These are phyloP conservation scores for Drosophila neoperkinsi DNA, from an alignment of 2,888 invertebrate species.

Conservation along the genomic window DNA sequence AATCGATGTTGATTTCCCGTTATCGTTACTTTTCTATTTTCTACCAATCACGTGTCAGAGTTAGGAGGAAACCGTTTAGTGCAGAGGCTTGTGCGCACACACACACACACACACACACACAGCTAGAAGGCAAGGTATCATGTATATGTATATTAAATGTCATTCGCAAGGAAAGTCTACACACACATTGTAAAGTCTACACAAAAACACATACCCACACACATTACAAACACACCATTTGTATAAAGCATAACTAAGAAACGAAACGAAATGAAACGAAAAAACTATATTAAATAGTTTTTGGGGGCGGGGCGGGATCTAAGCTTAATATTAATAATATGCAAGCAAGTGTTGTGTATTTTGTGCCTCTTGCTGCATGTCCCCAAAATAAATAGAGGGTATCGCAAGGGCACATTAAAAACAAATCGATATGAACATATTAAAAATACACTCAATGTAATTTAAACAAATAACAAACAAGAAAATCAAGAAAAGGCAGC, in stretches of 20 bases:
- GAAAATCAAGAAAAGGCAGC: constrained; percentile 52
- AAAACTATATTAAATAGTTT: constrained; percentile 21
- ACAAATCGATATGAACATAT: constrained; percentile 19
- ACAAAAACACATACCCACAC: not conserved
- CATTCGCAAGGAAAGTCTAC: constrained; percentile 40
- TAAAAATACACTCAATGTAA: constrained; percentile 54
- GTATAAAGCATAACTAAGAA: constrained; percentile 56
- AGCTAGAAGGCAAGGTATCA: constrained; percentile 22
- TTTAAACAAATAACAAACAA: constrained; percentile 34
- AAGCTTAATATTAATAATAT: constrained; percentile 50
- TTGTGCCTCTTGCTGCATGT: constrained; percentile 58
- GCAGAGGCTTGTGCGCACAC: constrained; percentile 63
- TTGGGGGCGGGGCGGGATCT: constrained; percentile 7
- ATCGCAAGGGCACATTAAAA: constrained; percentile 47
- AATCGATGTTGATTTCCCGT: constrained; percentile 12
- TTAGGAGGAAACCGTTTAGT: constrained; percentile 33
- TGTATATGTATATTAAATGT: constrained; percentile 26
- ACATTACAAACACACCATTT: constrained; percentile 46
- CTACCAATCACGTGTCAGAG: constrained; percentile 29
- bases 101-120: constrained; percentile 18
- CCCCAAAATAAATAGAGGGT: constrained; percentile 59
- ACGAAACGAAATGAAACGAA: constrained; percentile 2
- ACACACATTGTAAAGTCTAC: constrained; percentile 44
- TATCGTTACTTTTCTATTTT: constrained; percentile 3
- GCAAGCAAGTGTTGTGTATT: constrained; percentile 70